phyloP scores from a whole-genome alignment of 2,888 invertebrate species.

The Dasypolia templi region DNA sequence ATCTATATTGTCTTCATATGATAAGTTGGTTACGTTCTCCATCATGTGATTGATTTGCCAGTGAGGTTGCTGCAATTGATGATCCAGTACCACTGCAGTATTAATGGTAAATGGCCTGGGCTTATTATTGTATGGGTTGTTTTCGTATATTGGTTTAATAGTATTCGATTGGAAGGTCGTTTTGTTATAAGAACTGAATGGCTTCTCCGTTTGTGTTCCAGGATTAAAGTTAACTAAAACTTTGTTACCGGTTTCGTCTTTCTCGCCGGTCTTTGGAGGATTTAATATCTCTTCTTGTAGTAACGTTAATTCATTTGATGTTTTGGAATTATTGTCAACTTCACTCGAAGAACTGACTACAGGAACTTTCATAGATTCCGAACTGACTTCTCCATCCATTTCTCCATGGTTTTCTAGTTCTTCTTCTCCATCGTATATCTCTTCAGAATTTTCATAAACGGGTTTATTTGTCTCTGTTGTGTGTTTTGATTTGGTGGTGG shows the following conservation, averaged over 20 bases:
- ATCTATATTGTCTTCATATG: constrained; percentile 84
- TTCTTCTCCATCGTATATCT: constrained; percentile 86
- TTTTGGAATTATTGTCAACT: constrained; percentile 65
- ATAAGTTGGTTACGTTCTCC: constrained; percentile 83
- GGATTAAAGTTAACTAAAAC: constrained; percentile 73
- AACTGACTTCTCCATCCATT: constrained; percentile 85
- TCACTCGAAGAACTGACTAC: constrained; percentile 84
- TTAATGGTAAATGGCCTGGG: constrained; percentile 87
- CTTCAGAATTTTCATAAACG: constrained; percentile 86
- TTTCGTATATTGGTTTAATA: constrained; percentile 81
- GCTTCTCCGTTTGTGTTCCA: constrained; percentile 89
- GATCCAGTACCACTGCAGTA: constrained; percentile 80
- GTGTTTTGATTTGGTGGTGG: constrained; percentile 70
- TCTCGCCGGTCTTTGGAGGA: constrained; percentile 64
- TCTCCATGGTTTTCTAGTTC: constrained; percentile 75
- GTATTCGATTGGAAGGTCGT: constrained; percentile 81
- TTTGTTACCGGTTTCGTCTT: constrained; percentile 68
- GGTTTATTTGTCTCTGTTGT: constrained; percentile 76
- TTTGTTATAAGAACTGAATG: constrained; percentile 81
- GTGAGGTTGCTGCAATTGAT: constrained; percentile 87
- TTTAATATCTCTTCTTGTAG: constrained; percentile 76
- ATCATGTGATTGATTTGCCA: constrained; percentile 88
- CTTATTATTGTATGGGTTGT: constrained; percentile 78
- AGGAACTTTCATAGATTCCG: constrained; percentile 87
- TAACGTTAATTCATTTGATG: constrained; percentile 75